Evolutionary conservation across 2,888 invertebrate species (phyloP).

Genomic region (Cheilosia soror): DNA sequence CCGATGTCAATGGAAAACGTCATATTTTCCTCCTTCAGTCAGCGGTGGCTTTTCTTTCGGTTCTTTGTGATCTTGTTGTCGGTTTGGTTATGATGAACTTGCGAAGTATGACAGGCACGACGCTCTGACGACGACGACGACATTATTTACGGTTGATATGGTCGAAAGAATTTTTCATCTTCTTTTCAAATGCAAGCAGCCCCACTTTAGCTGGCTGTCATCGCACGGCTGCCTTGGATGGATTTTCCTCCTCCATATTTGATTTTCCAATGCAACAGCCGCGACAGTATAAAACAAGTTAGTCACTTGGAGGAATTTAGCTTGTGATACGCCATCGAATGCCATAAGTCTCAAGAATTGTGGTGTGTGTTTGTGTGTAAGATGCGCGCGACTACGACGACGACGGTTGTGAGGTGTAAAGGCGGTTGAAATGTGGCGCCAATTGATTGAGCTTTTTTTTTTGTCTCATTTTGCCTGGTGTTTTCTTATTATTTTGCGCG

Average conservation of each 20-base stretch:
- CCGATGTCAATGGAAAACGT: constrained; percentile 52
- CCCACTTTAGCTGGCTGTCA: constrained; percentile 13
- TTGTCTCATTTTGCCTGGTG: constrained; percentile 41
- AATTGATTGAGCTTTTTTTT: constrained; percentile 66
- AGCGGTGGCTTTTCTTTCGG: constrained; percentile 43
- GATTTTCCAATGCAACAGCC: constrained; percentile 54
- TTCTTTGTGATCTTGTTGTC: constrained; percentile 53
- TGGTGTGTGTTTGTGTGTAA: constrained; percentile 20
- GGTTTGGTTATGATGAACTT: constrained; percentile 59
- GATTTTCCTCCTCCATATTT: constrained; percentile 67
- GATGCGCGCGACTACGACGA: constrained; percentile 34
- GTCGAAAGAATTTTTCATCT: constrained; percentile 76
- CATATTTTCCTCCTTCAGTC: constrained; percentile 25
- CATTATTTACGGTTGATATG: constrained; percentile 77
- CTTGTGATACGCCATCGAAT: constrained; percentile 43
- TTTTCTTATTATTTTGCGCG: constrained; percentile 63
- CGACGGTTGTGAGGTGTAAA: constrained; percentile 43
- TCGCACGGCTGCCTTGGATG: constrained; percentile 35
- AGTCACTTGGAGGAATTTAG: constrained; percentile 51
- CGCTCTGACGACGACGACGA: constrained; percentile 48
- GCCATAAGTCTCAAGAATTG: constrained; percentile 56
- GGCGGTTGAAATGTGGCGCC: constrained; percentile 69
- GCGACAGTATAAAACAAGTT: constrained; percentile 53
- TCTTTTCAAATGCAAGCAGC: constrained; percentile 59
- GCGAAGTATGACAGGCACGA: constrained; percentile 59